Percentiles rank a stretch among this genome's conserved stretches.
Conservation (phyloP, 1,140 invertebrate species). For the Tetramorium simillimum region DNA sequence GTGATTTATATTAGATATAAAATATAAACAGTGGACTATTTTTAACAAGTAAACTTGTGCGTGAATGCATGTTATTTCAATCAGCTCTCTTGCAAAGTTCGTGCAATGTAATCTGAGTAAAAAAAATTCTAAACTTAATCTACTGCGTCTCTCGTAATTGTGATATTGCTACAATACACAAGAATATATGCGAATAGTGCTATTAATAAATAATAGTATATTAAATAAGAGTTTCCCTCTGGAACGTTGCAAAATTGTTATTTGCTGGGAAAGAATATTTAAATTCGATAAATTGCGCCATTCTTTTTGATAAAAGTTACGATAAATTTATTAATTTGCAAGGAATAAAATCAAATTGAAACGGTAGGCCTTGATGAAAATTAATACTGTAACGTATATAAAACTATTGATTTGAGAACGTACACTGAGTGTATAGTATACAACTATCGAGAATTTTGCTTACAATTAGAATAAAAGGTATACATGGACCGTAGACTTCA, state of each 20-base stretch:
- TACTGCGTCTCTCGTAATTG: background rate
- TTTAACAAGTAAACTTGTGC: constrained; percentile 12
- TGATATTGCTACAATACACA: constrained; percentile 3
- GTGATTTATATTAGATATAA: constrained; percentile 46
- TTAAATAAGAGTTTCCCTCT: background rate
- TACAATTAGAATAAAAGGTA: background rate
- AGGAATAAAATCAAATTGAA: background rate
- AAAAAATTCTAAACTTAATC: constrained; percentile 27
- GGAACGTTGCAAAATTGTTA: background rate
- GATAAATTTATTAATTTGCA: constrained; percentile 22
- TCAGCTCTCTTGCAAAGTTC: background rate
- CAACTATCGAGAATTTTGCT: background rate
- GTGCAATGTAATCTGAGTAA: constrained; percentile 5
- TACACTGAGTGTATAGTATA: background rate
- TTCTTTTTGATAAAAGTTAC: constrained; percentile 3
- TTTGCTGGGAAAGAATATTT: background rate
- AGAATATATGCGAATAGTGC: background rate
- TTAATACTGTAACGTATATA: background rate
- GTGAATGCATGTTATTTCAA: background rate
- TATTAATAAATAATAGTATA: constrained; percentile 1
- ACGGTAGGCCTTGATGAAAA: background rate
- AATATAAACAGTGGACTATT: background rate
- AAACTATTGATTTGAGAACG: constrained; percentile 41
- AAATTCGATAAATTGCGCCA: background rate
- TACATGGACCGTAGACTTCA: background rate